phyloP scores from a whole-genome alignment of 1,140 invertebrate species.

The Pseudachorutes palmiensis region DNA sequence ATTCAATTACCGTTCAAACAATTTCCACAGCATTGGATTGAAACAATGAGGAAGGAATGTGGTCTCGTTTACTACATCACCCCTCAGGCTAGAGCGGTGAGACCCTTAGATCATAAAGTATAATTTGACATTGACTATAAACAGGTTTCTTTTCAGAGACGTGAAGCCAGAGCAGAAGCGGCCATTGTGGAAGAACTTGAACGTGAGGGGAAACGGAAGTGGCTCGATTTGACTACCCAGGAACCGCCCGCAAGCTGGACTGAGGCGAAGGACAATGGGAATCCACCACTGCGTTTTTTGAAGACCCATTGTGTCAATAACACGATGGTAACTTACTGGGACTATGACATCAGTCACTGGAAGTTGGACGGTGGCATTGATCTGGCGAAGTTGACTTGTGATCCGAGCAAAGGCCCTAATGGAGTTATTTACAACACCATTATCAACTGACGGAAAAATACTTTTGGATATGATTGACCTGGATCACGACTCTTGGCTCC shows the following conservation, averaged over 20 bases:
- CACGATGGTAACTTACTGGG: background rate
- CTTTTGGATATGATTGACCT: too few relatives aligned
- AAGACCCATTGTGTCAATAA: background rate
- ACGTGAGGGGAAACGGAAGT: background rate
- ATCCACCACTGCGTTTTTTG: background rate
- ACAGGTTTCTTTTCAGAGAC: background rate
- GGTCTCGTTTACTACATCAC: constrained; percentile 1
- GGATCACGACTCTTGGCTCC: too few relatives aligned
- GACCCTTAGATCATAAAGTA: too few relatives aligned
- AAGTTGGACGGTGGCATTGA: background rate
- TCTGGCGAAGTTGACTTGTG: too few relatives aligned
- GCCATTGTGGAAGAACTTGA: background rate
- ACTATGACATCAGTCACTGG: background rate
- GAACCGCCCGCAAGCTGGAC: background rate
- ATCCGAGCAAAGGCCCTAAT: too few relatives aligned
- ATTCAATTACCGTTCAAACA: background rate
- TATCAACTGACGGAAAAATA: too few relatives aligned
- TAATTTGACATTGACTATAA: too few relatives aligned
- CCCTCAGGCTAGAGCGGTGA: too few relatives aligned
- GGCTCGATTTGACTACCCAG: background rate
- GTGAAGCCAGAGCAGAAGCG: background rate
- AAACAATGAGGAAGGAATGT: background rate
- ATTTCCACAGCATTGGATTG: background rate
- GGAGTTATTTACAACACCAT: too few relatives aligned
- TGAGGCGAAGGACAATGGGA: background rate